Evolutionary conservation across 2,797 vertebrate species (phyloP), one percentile per base, ranked within the genome.

Genomic region (Catamblyrhynchus diadema): DNA sequence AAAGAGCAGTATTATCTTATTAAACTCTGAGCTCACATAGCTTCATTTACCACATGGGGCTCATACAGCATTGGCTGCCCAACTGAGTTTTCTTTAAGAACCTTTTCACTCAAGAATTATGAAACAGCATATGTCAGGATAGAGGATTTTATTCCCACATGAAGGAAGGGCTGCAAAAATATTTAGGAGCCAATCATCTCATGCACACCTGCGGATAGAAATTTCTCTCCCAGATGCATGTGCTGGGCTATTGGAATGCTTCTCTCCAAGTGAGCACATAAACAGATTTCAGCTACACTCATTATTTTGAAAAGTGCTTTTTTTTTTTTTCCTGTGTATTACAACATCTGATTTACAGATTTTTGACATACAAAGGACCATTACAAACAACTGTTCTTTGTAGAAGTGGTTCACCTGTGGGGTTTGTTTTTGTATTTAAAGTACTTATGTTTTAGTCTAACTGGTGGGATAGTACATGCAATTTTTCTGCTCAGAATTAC

Each of bases 71-170:
- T 6, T 80, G 88, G 56, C 41, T 86, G 54, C 54, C 28, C 70
- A 84, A 39, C 8, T 70, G 86, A 88, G 62, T 82, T 91, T 94
- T 79, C 59, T 86, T 81, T 84, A 93, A 88, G 54, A 90, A 86
- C 6, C 12, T 88, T 94, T 86, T 75, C 79, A 75, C 47, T 80
- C 24, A 57, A 83, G 59, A 78, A 83, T 32, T 62, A 67, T n/a
- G 54, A 64, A 95, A 70, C 35, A 64, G n/a, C 12, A 1, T 61
- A 65, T 66, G 27, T 59, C 5, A 18, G 74, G 62, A 91, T 16
- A 85, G 16, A 81, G 28, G 62, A 93, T 57, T 45, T 72, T 53
- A 91, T 45, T 92, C 78, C 56, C 65, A 64, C 47, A 70, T 32
- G 70, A 86, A 92, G 22, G 14, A 86, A 79, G 74, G 62, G 66